Base-by-base conservation (phyloP, 1,140 invertebrate genomes). In the Adoxophyes honmai region DNA sequence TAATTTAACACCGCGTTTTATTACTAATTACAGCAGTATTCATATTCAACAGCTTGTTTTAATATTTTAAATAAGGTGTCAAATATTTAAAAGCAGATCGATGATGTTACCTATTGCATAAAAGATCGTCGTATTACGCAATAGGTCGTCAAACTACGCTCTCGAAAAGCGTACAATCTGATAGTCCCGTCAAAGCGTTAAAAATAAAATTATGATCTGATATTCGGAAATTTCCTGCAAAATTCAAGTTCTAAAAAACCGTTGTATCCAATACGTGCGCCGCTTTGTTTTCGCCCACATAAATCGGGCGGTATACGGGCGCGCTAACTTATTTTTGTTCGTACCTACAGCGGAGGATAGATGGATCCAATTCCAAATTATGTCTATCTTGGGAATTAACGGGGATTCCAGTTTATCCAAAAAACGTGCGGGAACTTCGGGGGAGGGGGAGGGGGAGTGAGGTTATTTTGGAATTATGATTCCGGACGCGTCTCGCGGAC, bases 311-410 rank as follows among this genome's bases (percentile, higher is more conserved):
- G 64, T 62, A 70, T 70, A 74, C 73, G 72, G 66, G 55, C 67
- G 62, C 71, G 73, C 72, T 79, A 82, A 84, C 80, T 85, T 86
- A 88, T 88, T 86, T 84, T 81, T 83, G 83, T 85, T 78, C 78
- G 72, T 66, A 79, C 68, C 75, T 77, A 73, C 80, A 64, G 52
- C 60, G 52, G 60, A 75, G 83, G 87, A 89, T 89, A 88, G 86
- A 90, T 89, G 87, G 81, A 90, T 90, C 89, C 89, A 90, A 90
- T 90, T 90, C 87, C 85, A 89, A 90, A 89, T 89, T 89, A 90
- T 89, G 83, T 89, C 81, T 86, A 85, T 88, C 89, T 87, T 89
- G 89, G 89, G 89, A 90, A 90, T 90, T 86, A 86, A 84, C 83
- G 83, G 81, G 84, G 81, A 85, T 83, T 81, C 83, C 78, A 80